phyloP scores from a whole-genome alignment of 2,888 invertebrate genomes.

The Margaritifera margaritifera region DNA sequence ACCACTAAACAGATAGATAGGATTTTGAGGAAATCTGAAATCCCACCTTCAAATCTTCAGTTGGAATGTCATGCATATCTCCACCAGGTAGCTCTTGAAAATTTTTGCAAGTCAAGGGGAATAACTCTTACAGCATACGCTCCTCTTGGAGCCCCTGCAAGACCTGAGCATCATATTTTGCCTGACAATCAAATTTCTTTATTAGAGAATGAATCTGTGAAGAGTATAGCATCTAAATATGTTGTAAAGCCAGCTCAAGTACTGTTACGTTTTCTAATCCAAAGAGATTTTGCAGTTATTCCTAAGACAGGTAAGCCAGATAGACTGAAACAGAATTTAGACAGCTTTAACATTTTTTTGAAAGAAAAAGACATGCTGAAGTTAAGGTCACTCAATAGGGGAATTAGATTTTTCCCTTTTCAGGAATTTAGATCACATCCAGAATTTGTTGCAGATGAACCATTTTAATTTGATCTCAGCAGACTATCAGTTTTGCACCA shows the following conservation, averaged over 20 bases:
- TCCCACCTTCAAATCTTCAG: slow-evolving; percentile 56
- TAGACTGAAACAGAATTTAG: slow-evolving; percentile 54
- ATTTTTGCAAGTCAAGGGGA: slow-evolving; percentile 41
- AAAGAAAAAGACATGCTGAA: slow-evolving; percentile 35
- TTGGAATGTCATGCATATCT: slow-evolving; percentile 59
- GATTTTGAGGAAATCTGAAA: slow-evolving; percentile 38
- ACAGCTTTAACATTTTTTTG: slow-evolving; percentile 47
- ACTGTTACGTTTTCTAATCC: slow-evolving; percentile 51
- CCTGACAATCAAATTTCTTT: slow-evolving; percentile 12
- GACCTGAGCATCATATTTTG: slow-evolving; percentile 13
- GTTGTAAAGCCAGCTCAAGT: slow-evolving; percentile 54
- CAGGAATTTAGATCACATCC: slow-evolving; percentile 47
- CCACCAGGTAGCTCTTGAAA: slow-evolving; percentile 44
- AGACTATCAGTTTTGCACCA: too few relatives aligned
- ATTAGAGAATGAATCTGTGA: slow-evolving; percentile 37
- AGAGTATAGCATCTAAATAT: slow-evolving; percentile 45
- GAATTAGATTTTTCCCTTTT: slow-evolving; percentile 48
- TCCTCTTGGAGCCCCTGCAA: slow-evolving; percentile 47
- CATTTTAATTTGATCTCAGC: slow-evolving; percentile 4
- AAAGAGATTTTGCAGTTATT: slow-evolving; percentile 50
- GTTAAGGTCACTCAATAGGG: slow-evolving; percentile 38
- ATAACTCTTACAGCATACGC: slow-evolving; percentile 54
- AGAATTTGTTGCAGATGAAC: slow-evolving; percentile 43
- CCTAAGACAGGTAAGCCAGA: slow-evolving; percentile 47
- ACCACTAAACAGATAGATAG: slow-evolving; percentile 45